Evolutionary conservation across 2,113 vertebrate species (phyloP).

Genomic region (Peromyscus maniculatus): DNA sequence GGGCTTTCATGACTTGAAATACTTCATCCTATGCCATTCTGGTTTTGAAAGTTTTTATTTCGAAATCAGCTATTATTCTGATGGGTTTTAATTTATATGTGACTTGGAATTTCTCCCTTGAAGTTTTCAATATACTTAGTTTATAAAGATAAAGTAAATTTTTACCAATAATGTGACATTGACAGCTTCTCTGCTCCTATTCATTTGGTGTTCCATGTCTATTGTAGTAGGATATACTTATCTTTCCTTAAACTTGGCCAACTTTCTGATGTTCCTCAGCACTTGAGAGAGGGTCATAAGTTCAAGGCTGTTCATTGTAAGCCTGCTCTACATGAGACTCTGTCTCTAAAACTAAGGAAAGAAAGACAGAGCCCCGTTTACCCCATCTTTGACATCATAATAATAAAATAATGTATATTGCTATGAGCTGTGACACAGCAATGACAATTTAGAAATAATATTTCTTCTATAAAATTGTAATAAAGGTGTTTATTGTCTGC

Average conservation of each 20-base stretch:
- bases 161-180: background rate
- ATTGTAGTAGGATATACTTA: background rate
- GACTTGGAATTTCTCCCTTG: background rate
- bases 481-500: background rate
- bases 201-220: background rate
- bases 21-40: background rate
- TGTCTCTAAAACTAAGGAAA: background rate
- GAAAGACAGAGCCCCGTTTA: background rate
- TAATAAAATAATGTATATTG: background rate
- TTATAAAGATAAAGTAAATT: background rate
- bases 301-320: background rate
- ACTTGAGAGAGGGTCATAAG: background rate
- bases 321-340: background rate
- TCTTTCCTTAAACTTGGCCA: background rate
- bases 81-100: background rate
- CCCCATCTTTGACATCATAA: background rate
- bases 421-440: background rate
- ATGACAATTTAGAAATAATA: background rate
- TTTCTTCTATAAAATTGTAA: background rate
- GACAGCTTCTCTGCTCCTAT: background rate
- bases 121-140: background rate
- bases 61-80: background rate
- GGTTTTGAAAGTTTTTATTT: background rate
- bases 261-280: background rate
- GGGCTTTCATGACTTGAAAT: background rate